Conservation (phyloP, 2,113 vertebrate genomes). For the Leucoraja erinaceus region DNA sequence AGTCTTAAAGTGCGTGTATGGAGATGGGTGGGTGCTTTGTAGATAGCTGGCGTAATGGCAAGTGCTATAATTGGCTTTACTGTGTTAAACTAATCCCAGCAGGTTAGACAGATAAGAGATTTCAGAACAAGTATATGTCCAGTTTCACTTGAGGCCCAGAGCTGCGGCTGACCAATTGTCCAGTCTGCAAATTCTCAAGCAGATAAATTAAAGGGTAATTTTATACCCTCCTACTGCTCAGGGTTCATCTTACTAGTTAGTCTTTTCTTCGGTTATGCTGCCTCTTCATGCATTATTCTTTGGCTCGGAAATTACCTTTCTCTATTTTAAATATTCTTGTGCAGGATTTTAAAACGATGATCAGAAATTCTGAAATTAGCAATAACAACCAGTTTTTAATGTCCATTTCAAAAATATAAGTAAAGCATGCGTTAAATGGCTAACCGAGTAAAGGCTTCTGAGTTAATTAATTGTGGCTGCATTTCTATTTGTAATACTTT, state of each 20-base stretch:
- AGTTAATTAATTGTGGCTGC: not conserved
- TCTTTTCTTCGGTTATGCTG: not conserved
- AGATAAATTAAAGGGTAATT: slow-evolving; percentile 13
- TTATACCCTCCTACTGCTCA: not conserved
- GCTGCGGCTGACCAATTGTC: not conserved
- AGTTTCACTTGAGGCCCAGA: slow-evolving; percentile 24
- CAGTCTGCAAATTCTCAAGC: slow-evolving; percentile 32
- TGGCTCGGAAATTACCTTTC: not conserved
- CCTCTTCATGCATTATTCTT: not conserved
- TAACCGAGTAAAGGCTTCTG: not conserved
- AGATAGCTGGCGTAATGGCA: slow-evolving; percentile 35
- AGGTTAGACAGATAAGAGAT: slow-evolving; percentile 33
- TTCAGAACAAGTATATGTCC: slow-evolving; percentile 32
- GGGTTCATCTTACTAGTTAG: not conserved
- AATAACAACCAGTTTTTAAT: not conserved
- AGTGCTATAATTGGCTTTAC: slow-evolving; percentile 38
- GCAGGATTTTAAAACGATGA: not conserved
- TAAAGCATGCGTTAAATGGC: not conserved
- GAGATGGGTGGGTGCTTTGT: slow-evolving; percentile 40
- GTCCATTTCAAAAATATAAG: not conserved
- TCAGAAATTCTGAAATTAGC: not conserved
- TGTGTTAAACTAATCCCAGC: slow-evolving; percentile 38
- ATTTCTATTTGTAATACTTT: not conserved
- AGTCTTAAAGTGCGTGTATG: slow-evolving; percentile 53
- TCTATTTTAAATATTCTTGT: not conserved